Base-by-base conservation (phyloP, 1,140 invertebrate genomes). In the Diprion similis region DNA sequence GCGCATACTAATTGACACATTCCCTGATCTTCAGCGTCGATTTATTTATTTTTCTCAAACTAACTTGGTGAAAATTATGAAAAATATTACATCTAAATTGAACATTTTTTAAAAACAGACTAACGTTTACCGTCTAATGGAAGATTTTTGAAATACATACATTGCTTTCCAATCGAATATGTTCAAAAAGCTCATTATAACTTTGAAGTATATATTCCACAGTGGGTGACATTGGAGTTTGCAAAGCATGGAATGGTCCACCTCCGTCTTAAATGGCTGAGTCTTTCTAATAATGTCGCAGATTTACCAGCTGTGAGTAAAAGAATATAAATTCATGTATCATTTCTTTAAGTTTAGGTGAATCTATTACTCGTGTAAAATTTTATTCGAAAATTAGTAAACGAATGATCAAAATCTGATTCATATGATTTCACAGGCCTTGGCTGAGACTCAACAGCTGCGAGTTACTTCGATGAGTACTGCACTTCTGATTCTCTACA, bases 161-260 rank as follows among this genome's bases (percentile, higher is more conserved):
- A 6, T 37, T 37, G 24, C 24, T 37, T 37, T 37, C 2, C 1
- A 37, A 37, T 37, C 24, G 2, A 37, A 37, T 37, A 6, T 37
- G n/a, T 37, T 37, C 6, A 6, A 37, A 37, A 59, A 59, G 1
- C n/a, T 7, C 51, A 13, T 59, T 59, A 37, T 71, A 72, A 69
- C 72, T 13, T 59, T 4, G 2, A 59, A 59, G n/a, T 59, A 13
- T 13, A 2, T 4, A 79, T 77, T 79, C 89, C 87, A 6, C 80
- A 98, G 95, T 98, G 97, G 97, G 90, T 98, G 70, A 95, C 95
- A 0, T 89, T 99, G 75, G 96, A 98, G 86, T 94, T 97, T 88
- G 96, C 96, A 6, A 97, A 97, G 87, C 95, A 96, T 82, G 98
- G 98, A 48, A 93, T 95, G 89, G 90, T 99, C 1, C 95, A 98